phyloP scores from a whole-genome alignment of 2,797 vertebrate genomes.

The Brachyrhaphis roseni region DNA sequence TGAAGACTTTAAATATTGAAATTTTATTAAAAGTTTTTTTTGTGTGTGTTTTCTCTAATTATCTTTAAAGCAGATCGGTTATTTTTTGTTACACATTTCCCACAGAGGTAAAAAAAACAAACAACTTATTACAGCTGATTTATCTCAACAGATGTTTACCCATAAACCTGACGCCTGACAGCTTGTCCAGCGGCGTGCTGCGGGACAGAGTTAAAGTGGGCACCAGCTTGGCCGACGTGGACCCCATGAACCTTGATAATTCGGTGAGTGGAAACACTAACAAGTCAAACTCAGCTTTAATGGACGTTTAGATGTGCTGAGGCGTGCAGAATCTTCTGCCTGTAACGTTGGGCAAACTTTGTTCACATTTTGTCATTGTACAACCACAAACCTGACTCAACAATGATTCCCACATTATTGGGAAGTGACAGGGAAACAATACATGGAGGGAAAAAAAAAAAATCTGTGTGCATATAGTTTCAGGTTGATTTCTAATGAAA shows the following conservation, averaged over 20 bases:
- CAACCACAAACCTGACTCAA: background rate
- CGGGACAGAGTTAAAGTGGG: constrained; percentile 96
- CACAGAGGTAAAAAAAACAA: background rate
- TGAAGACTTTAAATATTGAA: background rate
- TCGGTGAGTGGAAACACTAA: constrained; percentile 81
- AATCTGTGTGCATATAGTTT: background rate
- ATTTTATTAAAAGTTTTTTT: background rate
- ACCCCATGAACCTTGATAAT: constrained; percentile 96
- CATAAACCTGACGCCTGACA: constrained; percentile 94
- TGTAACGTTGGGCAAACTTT: background rate
- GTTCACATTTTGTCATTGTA: background rate
- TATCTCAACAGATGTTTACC: constrained; percentile 89
- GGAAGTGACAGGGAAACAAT: background rate
- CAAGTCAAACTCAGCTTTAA: background rate
- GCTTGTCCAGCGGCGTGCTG: constrained; percentile 92
- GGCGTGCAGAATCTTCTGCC: background rate
- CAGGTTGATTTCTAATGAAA: background rate
- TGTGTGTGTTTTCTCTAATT: background rate
- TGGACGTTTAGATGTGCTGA: background rate
- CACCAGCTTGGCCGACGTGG: constrained; percentile 96
- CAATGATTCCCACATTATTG: background rate
- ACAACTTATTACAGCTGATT: background rate
- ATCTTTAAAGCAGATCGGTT: background rate
- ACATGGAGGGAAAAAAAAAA: background rate
- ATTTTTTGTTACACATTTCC: background rate